These are phyloP conservation scores for Brotula barbata DNA, from an alignment of 2,797 vertebrate species.

Conservation along the genomic window DNA sequence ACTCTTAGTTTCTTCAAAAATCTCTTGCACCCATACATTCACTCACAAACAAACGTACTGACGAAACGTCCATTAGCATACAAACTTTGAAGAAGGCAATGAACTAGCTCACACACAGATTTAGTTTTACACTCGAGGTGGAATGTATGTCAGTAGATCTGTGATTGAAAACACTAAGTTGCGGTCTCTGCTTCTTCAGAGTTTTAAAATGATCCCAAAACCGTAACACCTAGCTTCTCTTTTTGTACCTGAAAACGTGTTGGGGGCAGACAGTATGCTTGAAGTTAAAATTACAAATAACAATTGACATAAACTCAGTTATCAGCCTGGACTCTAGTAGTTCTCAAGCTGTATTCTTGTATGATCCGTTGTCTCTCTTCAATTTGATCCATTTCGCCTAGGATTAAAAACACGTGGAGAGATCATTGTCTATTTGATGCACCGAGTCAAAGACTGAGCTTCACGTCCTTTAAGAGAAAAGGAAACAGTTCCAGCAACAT, in stretches of 20 bases:
- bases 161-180: constrained; percentile 70
- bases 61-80: constrained; percentile 47
- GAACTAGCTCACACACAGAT: constrained; percentile 40
- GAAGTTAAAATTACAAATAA: constrained; percentile 39
- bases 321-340: constrained; percentile 16
- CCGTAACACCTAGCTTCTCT: constrained; percentile 44
- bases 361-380: constrained; percentile 2
- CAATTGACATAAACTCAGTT: constrained; percentile 29
- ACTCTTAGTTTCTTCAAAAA: constrained; percentile 63
- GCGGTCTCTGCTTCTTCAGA: constrained; percentile 71
- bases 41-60: constrained; percentile 41
- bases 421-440: constrained; percentile 32
- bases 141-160: constrained; percentile 69
- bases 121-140: constrained; percentile 43
- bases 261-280: constrained; percentile 32
- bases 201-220: constrained; percentile 73
- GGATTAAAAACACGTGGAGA: constrained; percentile 26
- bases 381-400: constrained; percentile 7
- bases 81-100: constrained; percentile 57
- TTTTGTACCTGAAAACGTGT: constrained; percentile 61
- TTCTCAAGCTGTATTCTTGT: too few relatives aligned
- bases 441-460: constrained; percentile 16
- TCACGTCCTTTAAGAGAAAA: constrained; percentile 34
- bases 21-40: constrained; percentile 46
- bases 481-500: constrained; percentile 31